Percentiles rank a stretch among this genome's conserved stretches.
Conservation (phyloP, 1,140 invertebrate genomes). For the Drosophila paulistorum region DNA sequence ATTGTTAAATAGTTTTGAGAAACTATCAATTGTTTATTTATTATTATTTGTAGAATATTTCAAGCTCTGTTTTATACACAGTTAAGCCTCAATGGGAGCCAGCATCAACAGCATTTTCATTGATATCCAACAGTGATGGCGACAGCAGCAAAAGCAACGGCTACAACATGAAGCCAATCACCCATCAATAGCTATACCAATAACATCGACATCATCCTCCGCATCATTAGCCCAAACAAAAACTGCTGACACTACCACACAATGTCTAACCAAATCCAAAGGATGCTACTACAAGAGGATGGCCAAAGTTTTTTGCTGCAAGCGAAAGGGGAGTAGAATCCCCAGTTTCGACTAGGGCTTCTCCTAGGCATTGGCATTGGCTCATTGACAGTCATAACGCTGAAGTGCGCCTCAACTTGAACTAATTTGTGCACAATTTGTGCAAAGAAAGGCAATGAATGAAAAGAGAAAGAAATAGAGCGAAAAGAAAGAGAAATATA, state of each 20-base stretch:
- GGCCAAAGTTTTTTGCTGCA: conserved; percentile 37
- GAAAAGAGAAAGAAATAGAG: conserved; percentile 33
- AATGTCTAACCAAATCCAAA: conserved; percentile 56
- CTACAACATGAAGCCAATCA: conserved; percentile 40
- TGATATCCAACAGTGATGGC: conserved; percentile 40
- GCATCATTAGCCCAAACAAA: conserved; percentile 73
- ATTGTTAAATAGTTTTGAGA: too few species aligned
- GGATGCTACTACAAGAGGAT: conserved; percentile 10
- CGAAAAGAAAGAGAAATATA: conserved; percentile 15
- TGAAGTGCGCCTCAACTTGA: conserved; percentile 74
- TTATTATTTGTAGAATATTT: background rate
- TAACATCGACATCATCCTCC: conserved; percentile 60
- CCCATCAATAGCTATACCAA: conserved; percentile 57
- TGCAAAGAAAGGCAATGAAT: conserved; percentile 56
- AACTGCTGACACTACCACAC: conserved; percentile 67
- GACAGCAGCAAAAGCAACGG: conserved; percentile 32
- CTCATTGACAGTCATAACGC: conserved; percentile 81
- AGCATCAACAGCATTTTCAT: conserved; percentile 56
- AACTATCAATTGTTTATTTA: conserved; percentile 1
- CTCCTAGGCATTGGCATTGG: conserved; percentile 51
- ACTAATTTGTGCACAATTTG: conserved; percentile 77
- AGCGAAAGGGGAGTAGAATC: conserved; percentile 21
- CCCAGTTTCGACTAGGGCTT: conserved; percentile 13
- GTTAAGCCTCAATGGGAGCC: conserved; percentile 35
- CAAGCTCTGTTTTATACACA: conserved; percentile 26